phyloP scores from a whole-genome alignment of 2,888 invertebrate species.

The Aspidiotus rigidus region DNA sequence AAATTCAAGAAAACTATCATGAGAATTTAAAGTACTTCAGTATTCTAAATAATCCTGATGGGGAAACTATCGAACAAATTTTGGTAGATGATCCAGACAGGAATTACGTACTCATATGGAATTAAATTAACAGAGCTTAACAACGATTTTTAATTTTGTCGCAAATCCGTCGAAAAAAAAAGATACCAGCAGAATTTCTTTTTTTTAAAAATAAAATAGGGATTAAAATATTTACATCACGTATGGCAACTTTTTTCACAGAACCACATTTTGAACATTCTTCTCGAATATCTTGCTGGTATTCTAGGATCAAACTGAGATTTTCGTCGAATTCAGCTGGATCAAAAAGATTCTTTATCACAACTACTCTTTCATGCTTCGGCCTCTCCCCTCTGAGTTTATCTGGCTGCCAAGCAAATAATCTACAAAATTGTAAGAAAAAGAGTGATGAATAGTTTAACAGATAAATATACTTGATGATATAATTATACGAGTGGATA shows the following conservation, averaged over 20 bases:
- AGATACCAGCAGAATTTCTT: background rate
- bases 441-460: too few species aligned
- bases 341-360: conserved; percentile 87
- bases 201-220: background rate
- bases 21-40: background rate
- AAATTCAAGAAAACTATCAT: conserved; percentile 1
- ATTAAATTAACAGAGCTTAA: too few species aligned
- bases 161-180: too few species aligned
- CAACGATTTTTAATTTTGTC: too few species aligned
- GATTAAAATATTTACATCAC: conserved; percentile 59
- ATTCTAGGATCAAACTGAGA: conserved; percentile 77
- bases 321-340: conserved; percentile 81
- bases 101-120: too few species aligned
- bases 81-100: too few species aligned
- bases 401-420: conserved; percentile 96
- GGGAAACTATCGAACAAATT: too few species aligned
- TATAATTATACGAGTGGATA: too few species aligned
- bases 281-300: conserved; percentile 79
- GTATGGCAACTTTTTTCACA: conserved; percentile 81
- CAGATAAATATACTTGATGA: too few species aligned
- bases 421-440: conserved; percentile 44
- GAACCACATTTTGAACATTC: conserved; percentile 86
- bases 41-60: too few species aligned
- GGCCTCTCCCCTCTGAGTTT: conserved; percentile 74
- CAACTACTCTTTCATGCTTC: conserved; percentile 81